phyloP scores from a whole-genome alignment of 1,140 invertebrate species.

The Cotesia glomerata region DNA sequence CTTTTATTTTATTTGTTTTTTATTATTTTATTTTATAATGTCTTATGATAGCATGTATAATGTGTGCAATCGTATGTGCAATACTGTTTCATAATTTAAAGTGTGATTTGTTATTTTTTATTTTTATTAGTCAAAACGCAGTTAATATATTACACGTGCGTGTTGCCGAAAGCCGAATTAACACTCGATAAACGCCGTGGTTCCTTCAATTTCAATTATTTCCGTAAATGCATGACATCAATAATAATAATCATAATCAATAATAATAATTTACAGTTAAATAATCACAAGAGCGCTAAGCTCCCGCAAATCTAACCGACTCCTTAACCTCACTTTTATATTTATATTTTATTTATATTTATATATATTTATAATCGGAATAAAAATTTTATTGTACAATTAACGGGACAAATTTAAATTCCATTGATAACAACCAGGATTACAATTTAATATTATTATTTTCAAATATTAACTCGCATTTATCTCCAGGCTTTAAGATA shows the following conservation, averaged over 20 bases:
- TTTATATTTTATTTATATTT: too few species aligned
- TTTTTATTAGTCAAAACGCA: not conserved
- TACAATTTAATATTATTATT: too few species aligned
- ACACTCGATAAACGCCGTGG: not conserved
- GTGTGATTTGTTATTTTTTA: slow-evolving; percentile 29
- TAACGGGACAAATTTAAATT: too few species aligned
- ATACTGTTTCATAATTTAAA: slow-evolving; percentile 7
- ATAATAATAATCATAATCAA: not conserved
- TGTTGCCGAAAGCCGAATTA: slow-evolving; percentile 29
- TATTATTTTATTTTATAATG: not conserved
- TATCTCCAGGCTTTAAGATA: too few species aligned
- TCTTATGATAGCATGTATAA: slow-evolving; percentile 27
- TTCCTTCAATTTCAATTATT: not conserved
- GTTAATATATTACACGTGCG: slow-evolving; percentile 30
- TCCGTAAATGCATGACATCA: not conserved
- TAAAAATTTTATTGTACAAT: too few species aligned
- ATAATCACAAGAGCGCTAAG: not conserved
- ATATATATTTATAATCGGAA: too few species aligned
- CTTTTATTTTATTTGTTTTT: too few species aligned
- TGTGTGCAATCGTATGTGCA: slow-evolving; percentile 32
- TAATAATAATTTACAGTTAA: too few species aligned
- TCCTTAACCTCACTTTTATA: too few species aligned
- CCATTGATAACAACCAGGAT: too few species aligned
- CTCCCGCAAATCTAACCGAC: not conserved
- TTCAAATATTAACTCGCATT: too few species aligned